Conservation (phyloP, 92 coral and sea anemone species). For the Chrysogorgia sp. region DNA sequence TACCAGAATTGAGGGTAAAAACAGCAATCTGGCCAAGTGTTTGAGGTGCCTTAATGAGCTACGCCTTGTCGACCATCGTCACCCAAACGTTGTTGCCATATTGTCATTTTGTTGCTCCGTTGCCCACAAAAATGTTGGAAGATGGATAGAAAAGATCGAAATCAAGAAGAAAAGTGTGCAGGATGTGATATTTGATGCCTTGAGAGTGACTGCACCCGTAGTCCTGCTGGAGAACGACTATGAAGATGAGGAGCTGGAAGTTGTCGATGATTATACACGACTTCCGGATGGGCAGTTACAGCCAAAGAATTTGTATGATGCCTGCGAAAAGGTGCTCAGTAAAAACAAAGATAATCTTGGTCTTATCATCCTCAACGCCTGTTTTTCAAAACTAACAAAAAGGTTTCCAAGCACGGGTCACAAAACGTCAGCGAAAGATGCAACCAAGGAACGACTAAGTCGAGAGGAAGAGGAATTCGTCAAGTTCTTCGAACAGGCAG, state of each 20-base stretch:
- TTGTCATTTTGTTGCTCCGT: background rate
- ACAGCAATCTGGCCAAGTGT: background rate
- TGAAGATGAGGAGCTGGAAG: background rate
- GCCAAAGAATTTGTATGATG: slow-evolving; percentile 3
- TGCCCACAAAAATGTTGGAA: background rate
- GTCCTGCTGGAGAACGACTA: background rate
- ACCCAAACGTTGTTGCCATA: background rate
- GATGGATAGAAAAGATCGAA: background rate
- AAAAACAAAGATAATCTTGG: slow-evolving; percentile 1
- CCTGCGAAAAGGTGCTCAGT: background rate
- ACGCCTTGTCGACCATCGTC: background rate
- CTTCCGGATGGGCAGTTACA: background rate
- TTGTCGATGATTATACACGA: background rate
- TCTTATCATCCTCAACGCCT: background rate
- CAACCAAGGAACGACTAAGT: no score
- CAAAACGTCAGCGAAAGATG: no score
- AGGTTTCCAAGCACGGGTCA: no score
- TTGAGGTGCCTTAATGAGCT: background rate
- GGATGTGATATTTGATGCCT: background rate
- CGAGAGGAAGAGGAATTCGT: no score
- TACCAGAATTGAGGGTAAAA: background rate
- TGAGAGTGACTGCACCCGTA: background rate
- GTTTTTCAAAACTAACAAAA: background rate
- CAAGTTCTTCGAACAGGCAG: no score
- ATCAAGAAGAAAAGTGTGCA: background rate